Evolutionary conservation across 2,113 vertebrate genomes (phyloP).

Genomic region (Siniperca chuatsi): DNA sequence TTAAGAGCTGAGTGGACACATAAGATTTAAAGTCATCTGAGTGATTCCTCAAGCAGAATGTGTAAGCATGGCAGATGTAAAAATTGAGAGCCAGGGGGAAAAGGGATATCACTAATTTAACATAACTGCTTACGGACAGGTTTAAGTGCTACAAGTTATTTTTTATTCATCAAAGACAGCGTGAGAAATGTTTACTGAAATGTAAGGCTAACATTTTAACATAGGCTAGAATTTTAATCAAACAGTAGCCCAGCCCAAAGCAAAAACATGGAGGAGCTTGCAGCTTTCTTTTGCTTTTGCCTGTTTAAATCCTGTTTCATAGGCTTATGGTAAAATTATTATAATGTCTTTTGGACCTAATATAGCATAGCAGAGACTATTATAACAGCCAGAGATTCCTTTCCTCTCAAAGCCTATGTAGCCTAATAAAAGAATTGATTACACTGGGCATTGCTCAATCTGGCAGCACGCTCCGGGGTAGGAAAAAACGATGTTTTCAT

Average conservation of each 20-base stretch:
- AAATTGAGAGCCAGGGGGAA: slow-evolving; percentile 4
- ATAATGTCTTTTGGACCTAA: slow-evolving; percentile 39
- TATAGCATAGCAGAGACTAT: slow-evolving; percentile 44
- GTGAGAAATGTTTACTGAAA: slow-evolving; percentile 34
- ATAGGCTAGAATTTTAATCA: slow-evolving; percentile 6
- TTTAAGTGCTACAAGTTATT: slow-evolving; percentile 51
- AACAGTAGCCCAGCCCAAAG: background rate
- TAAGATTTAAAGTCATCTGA: slow-evolving; percentile 7
- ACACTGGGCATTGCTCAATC: slow-evolving; percentile 44
- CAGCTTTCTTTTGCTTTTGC: slow-evolving; percentile 38
- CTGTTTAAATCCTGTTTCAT: slow-evolving; percentile 46
- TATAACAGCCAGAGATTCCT: slow-evolving; percentile 43
- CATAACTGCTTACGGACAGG: slow-evolving; percentile 52
- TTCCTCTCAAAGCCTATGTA: slow-evolving; percentile 53
- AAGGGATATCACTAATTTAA: slow-evolving; percentile 39
- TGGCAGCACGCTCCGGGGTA: slow-evolving; percentile 34
- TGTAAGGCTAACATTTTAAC: slow-evolving; percentile 15
- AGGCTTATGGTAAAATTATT: slow-evolving; percentile 43
- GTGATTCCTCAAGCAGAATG: slow-evolving; percentile 22
- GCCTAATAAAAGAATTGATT: slow-evolving; percentile 68
- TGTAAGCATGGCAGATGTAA: slow-evolving; percentile 15
- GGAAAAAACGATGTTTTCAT: slow-evolving; percentile 50
- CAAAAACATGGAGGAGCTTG: background rate
- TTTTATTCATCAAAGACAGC: slow-evolving; percentile 49
- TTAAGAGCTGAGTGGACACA: slow-evolving; percentile 13